Conservation (phyloP, 2,797 vertebrate genomes). For the Malurus leucopterus region DNA sequence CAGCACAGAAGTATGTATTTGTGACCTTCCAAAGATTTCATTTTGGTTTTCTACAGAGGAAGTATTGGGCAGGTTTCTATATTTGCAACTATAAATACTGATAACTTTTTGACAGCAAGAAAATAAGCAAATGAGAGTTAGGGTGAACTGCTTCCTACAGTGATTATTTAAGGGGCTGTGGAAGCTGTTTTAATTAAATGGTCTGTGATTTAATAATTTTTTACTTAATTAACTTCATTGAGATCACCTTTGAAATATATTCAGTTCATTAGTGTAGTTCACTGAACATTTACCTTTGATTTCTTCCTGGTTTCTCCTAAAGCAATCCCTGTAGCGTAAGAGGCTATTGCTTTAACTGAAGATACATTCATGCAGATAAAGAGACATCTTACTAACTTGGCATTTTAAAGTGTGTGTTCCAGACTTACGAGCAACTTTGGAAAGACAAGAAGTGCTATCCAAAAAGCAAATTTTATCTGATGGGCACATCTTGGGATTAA, state of each 20-base stretch:
- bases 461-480: constrained; percentile 45
- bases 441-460: constrained; percentile 14
- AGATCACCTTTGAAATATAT: neutral
- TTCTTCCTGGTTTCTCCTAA: neutral
- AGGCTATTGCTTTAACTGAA: neutral
- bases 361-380: neutral
- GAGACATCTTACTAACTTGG: neutral
- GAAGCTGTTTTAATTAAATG: neutral
- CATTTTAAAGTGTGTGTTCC: neutral
- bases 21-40: neutral
- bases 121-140: neutral
- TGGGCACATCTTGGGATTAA: constrained; percentile 9
- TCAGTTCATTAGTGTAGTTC: neutral
- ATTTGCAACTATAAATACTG: neutral
- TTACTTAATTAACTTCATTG: neutral
- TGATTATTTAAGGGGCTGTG: neutral
- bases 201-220: neutral
- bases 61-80: neutral
- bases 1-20: neutral
- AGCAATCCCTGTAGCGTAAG: neutral
- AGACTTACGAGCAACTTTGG: constrained; percentile 6
- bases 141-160: neutral
- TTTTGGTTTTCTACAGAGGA: neutral
- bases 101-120: neutral
- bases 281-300: neutral